Evolutionary conservation across 1,140 invertebrate genomes (phyloP), one percentile per base, ranked within the genome.

Genomic region (Drosophila guanche): DNA sequence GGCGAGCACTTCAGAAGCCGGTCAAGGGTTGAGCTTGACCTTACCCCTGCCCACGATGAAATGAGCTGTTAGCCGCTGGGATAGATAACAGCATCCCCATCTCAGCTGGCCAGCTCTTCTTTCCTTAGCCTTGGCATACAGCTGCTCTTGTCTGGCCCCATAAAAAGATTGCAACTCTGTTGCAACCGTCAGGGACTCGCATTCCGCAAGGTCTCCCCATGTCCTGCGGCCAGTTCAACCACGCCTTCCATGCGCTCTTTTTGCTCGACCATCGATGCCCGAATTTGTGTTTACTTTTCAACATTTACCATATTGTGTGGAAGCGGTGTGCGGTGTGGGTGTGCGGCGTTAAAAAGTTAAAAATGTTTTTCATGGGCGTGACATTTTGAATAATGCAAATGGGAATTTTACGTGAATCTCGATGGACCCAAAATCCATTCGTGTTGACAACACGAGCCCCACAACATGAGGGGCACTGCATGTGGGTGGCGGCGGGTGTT

Each of bases 351-450:
- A 60, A 76, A 62, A 59, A 62, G 41, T 58, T 52, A 51, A 54
- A 69, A 78, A 63, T 69, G 56, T 33, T 68, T 61, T 69, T 47
- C 42, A 6, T 41, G 56, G 22, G 12, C 41, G 70, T 50, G 72
- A 40, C 76, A 79, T 76, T 80, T 58, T 76, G 62, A 86, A 80
- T 84, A 86, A 84, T 84, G 81, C 80, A 84, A 73, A 76, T 61
- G 42, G 22, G 45, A 57, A 52, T 37, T 80, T 67, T 42, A 53
- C 61, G 62, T 59, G 53, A 43, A 69, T 61, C 56, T 76, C 67
- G 37, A 10, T 22, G 40, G 41, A 42, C 52, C 27, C 48, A 52
- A 43, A 23, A 37, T 37, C 25, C 25, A 27, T 27, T 27, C 8
- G 37, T 65, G 66, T 57, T 60, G 66, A 54, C 61, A 22, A 48